Evolutionary conservation across 2,888 invertebrate species (phyloP), one percentile per base, ranked within the genome.

Genomic region (Caenorhabditis auriculariae): DNA sequence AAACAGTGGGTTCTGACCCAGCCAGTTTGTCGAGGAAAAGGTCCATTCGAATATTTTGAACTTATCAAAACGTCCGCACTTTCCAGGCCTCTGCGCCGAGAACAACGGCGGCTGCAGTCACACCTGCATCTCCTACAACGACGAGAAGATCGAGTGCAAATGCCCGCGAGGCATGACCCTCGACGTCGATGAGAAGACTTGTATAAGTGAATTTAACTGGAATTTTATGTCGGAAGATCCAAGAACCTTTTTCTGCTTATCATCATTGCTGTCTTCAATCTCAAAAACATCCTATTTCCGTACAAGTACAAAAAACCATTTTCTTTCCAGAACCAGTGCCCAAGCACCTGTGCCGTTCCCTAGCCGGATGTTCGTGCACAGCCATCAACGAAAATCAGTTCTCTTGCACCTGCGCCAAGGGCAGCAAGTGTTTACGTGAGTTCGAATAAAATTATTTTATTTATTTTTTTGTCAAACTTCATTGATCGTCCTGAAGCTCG

Each of bases 31-130:
- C 63, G 73, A 17, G 80, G 80, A 60, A 63, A 65, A 46, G 76
- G 71, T 72, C 24, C 12, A 21, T 41, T 41, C 42, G 17, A 35
- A 12, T 35, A 12, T 15, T 35, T 12, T 35, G 35, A 12, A 12
- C 12, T 35, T 35, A 12, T 35, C 17, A 41, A 7, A 7, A 19
- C 24, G 24, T 27, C 2, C 17, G n/a, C n/a, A 28, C n/a, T 21
- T 28, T 54, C 59, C 44, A 69, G 77, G 80, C 6, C 57, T 73
- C 2, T 80, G 80, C 58, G 75, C 69, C 24, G 55, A 49, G 32
- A 66, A 78, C 52, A 80, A 80, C 57, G 80, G 80, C 41, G 80
- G 78, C 17, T 80, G 80, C 57, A 74, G 74, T 23, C 78, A 80
- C 43, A 60, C 76, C 12, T 80, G 80, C 59, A 51, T 76, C 27